Base-by-base conservation (phyloP, 2,888 invertebrate genomes). In the Netelia melanura region DNA sequence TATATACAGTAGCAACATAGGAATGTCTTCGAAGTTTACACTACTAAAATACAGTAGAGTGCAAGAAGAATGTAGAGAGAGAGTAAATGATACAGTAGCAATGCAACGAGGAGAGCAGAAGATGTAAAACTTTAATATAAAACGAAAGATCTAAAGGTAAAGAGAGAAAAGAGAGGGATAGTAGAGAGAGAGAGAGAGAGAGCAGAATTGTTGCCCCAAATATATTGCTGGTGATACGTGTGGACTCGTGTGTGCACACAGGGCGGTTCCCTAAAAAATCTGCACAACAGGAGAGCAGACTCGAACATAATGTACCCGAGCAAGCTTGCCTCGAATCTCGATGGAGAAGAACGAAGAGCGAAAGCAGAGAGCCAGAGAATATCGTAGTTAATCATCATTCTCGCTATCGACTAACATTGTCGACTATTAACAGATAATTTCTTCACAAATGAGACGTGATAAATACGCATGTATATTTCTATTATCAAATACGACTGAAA, bases 301-400 rank as follows among this genome's bases (percentile, higher is more conserved):
- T 2, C 48, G 14, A 14, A 14, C 14, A 48, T 48, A 48, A 14
- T 10, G 48, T 48, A 48, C 10, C 48, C 25, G 30, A n/a, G n/a
- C 68, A 52, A 52, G 68, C 68, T 54, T 68, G 68, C 14, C 68
- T 68, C 14, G 25, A n/a, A 68, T 68, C 52, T 52, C n/a, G 52
- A 52, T 10, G 52, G n/a, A n/a, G 21, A 8, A 64, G 17, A 21
- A 21, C n/a, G 43, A n/a, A 14, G 38, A n/a, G 17, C 6, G 5
- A 64, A 17, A 14, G 23, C 14, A 64, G 38, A 11, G 38, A 30
- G 30, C 0, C 30, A 30, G 30, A 30, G 30, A 30, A 48, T 38
- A 67, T 43, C 6, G 65, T 77, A 67, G 67, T 77, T 77, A 77
- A 77, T 77, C 67, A 76, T 65, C 62, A 58, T 77, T 77, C 56